phyloP scores from a whole-genome alignment of 2,888 invertebrate species.

The Hemaris fuciformis region DNA sequence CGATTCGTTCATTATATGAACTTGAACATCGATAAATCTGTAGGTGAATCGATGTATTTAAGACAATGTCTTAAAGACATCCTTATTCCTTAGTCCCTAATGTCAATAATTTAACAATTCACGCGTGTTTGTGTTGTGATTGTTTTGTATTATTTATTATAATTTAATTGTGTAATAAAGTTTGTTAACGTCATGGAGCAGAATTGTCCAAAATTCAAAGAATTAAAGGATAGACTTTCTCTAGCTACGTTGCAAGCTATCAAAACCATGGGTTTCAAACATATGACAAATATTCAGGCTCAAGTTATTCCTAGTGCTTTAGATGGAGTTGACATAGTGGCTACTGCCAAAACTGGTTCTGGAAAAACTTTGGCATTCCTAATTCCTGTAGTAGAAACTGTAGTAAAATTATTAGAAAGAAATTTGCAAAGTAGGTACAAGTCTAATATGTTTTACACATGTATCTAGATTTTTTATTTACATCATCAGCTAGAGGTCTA shows the following conservation, averaged over 20 bases:
- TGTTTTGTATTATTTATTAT: background rate
- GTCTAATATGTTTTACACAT: background rate
- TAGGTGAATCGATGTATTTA: too few relatives aligned
- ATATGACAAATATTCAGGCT: constrained; percentile 96
- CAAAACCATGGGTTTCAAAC: constrained; percentile 92
- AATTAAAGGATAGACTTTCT: constrained; percentile 84
- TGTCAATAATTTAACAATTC: too few relatives aligned
- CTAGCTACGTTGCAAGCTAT: constrained; percentile 89
- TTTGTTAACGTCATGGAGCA: constrained; percentile 16
- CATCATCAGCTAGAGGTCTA: background rate
- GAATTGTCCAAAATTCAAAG: constrained; percentile 69
- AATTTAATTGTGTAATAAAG: background rate
- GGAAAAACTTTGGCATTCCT: constrained; percentile 98
- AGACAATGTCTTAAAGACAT: too few relatives aligned
- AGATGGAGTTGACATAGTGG: constrained; percentile 95
- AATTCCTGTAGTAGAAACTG: constrained; percentile 94
- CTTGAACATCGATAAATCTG: too few relatives aligned
- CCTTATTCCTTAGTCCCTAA: too few relatives aligned
- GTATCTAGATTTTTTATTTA: background rate
- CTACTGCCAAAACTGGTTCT: constrained; percentile 97
- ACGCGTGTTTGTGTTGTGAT: background rate
- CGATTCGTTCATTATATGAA: too few relatives aligned
- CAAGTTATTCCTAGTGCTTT: constrained; percentile 92
- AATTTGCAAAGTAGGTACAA: constrained; percentile 35
- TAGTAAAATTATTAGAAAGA: constrained; percentile 80